Conservation (phyloP, 2,888 invertebrate genomes). For the Eretmocerus hayati region DNA sequence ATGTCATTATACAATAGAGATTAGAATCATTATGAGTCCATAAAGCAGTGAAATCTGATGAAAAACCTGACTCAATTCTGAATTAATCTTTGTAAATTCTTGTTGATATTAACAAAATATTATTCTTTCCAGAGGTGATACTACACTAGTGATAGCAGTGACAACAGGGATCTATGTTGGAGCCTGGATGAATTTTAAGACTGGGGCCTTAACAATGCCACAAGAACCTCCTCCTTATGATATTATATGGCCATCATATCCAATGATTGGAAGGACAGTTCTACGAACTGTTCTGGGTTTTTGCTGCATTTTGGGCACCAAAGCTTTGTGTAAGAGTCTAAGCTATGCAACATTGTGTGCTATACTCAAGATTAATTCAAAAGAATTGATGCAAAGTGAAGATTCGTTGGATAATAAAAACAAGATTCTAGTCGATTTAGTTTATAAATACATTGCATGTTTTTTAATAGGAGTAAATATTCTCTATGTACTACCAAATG, state of each 20-base stretch:
- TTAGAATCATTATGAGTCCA: neutral
- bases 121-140: constrained; percentile 68
- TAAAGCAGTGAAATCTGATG: neutral
- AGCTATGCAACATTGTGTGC: constrained; percentile 66
- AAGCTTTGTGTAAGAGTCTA: constrained; percentile 61
- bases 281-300: constrained; percentile 71
- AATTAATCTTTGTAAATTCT: neutral
- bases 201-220: constrained; percentile 60
- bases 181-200: constrained; percentile 77
- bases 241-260: constrained; percentile 71
- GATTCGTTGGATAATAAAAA: constrained; percentile 62
- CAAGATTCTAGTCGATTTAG: constrained; percentile 71
- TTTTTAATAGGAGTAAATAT: constrained; percentile 73
- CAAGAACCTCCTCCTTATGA: constrained; percentile 65
- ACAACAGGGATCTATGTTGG: constrained; percentile 72
- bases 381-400: constrained; percentile 59
- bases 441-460: constrained; percentile 77
- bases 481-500: constrained; percentile 67
- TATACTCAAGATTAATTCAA: constrained; percentile 60
- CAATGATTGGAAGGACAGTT: constrained; percentile 62
- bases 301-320: constrained; percentile 62
- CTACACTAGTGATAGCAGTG: constrained; percentile 78
- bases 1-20: constrained; percentile 1
- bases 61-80: neutral
- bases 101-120: neutral